Evolutionary conservation across 2,888 invertebrate genomes (phyloP).

Genomic region (Pristionchus arcanus): DNA sequence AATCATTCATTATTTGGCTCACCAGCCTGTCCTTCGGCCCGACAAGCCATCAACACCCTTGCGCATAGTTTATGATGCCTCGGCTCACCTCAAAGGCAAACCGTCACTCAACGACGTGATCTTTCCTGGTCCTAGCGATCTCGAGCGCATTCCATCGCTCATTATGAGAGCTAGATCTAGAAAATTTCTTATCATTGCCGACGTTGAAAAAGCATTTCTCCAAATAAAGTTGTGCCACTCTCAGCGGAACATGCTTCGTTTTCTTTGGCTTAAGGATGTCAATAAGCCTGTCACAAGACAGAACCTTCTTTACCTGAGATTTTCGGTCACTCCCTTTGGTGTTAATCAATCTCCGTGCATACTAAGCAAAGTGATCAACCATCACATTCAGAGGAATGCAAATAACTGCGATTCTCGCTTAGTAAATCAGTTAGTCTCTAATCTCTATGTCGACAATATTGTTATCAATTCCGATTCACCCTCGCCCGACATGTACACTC

Average conservation of each 20-base stretch:
- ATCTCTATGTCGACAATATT: constrained; percentile 60
- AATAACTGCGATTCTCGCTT: not conserved
- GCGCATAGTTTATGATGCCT: constrained; percentile 61
- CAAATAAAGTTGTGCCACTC: constrained; percentile 58
- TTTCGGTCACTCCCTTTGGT: constrained; percentile 64
- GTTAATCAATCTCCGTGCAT: constrained; percentile 61
- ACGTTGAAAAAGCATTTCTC: constrained; percentile 71
- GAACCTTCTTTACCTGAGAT: constrained; percentile 62
- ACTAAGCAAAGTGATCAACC: constrained; percentile 58
- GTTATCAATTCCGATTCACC: constrained; percentile 22
- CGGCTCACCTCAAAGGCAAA: constrained; percentile 51
- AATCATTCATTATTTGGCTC: not conserved
- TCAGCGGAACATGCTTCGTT: constrained; percentile 60
- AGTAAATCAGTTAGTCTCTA: not conserved
- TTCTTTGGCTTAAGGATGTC: constrained; percentile 64
- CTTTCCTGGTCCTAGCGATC: constrained; percentile 57
- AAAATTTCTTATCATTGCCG: constrained; percentile 56
- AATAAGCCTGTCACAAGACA: constrained; percentile 45
- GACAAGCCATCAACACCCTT: constrained; percentile 54
- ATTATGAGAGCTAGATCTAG: constrained; percentile 57
- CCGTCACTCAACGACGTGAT: constrained; percentile 62
- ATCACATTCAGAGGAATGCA: constrained; percentile 44
- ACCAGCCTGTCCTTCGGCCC: not conserved
- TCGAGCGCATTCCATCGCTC: constrained; percentile 57
- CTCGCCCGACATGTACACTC: not conserved